Evolutionary conservation across 2,888 invertebrate genomes (phyloP), one percentile per base, ranked within the genome.

Genomic region (Antheraea assamensis): DNA sequence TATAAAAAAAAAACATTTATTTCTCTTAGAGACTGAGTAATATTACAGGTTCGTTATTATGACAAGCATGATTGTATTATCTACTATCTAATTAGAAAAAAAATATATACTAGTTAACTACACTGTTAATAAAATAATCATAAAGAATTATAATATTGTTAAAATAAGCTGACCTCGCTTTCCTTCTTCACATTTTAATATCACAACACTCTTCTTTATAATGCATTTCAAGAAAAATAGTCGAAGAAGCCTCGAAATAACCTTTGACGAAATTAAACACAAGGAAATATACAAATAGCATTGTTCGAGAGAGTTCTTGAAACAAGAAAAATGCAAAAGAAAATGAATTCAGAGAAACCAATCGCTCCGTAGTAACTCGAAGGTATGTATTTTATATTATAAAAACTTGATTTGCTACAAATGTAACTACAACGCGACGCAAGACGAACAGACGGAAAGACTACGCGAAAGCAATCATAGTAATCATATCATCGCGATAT

Each of bases 401-500:
- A 35, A 82, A 42, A 85, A 86, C 84, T 82, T 85, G 81, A 87
- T 87, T 87, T 86, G 80, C 77, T 78, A 80, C 80, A 79, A 78
- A 77, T 79, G 74, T 74, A 75, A 71, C 72, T 72, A 68, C 75
- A 68, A 68, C 68, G 35, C 68, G 68, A n/a, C 74, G 74, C 71
- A 72, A 71, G 75, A 72, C 74, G 78, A 75, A 76, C 78, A 79
- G 79, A 58, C 58, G 31, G 27, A 24, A 61, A 71, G 58, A 71
- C 73, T 72, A 68, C 35, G 68, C 13, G 76, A 80, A 79, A 81
- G 82, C 83, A 81, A 84, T 84, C 81, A 81, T 79, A 75, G 80
- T 87, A 87, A 88, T 87, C 83, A 82, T 76, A 86, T 87, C 82
- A 81, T 80, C 77, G 80, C 76, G 80, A 80, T 78, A 83, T 81